phyloP scores from a whole-genome alignment of 2,113 vertebrate species.

The Mastomys coucha region DNA sequence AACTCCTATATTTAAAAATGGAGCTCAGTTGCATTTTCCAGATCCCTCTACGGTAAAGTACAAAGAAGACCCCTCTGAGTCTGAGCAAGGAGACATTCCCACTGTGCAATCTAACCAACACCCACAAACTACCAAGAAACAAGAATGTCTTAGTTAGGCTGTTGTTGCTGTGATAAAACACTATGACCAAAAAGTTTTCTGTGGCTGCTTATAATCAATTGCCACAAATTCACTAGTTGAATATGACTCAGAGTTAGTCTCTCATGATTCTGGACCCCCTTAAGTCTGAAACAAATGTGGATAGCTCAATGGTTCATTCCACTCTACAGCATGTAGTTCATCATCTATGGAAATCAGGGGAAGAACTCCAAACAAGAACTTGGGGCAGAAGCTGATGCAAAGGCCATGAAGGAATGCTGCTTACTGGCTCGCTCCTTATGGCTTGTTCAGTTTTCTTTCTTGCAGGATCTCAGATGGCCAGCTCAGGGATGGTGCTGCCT shows the following conservation, averaged over 20 bases:
- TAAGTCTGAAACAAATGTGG: not conserved
- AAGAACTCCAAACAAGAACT: not conserved
- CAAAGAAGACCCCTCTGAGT: not conserved
- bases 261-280: not conserved
- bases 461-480: not conserved
- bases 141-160: not conserved
- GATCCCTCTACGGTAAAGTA: not conserved
- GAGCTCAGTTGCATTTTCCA: not conserved
- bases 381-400: not conserved
- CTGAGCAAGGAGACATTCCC: not conserved
- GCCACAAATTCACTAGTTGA: not conserved
- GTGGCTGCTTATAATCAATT: not conserved
- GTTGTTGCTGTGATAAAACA: not conserved
- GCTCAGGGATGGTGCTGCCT: not conserved
- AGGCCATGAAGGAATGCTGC: not conserved
- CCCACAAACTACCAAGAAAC: not conserved
- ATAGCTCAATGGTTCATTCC: not conserved
- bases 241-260: not conserved
- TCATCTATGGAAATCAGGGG: not conserved
- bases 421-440: not conserved
- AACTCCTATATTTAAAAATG: not conserved
- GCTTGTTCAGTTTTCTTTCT: not conserved
- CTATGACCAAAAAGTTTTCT: not conserved
- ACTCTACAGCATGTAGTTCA: not conserved
- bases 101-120: not conserved